These are phyloP conservation scores for Condylura cristata DNA, from an alignment of 2,113 vertebrate species.

Conservation along the genomic window DNA sequence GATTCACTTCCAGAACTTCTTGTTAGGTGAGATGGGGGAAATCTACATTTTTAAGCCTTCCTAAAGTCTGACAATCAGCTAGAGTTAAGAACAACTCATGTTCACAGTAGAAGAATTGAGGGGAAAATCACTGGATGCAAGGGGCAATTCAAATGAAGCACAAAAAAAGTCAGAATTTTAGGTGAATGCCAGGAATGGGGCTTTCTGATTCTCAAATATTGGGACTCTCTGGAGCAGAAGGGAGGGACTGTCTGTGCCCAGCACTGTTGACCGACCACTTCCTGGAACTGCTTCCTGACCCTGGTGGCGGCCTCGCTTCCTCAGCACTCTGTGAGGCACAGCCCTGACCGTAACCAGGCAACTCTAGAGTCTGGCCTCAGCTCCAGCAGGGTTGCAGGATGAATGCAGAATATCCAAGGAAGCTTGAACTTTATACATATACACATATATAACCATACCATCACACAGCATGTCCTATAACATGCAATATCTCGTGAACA, in stretches of 20 bases:
- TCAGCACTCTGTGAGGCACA: slow-evolving; percentile 16
- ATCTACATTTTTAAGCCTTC: not conserved
- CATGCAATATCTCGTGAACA: not conserved
- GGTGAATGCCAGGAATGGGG: not conserved
- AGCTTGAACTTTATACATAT: slow-evolving; percentile 19
- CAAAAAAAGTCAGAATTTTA: not conserved
- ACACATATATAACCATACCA: too few species aligned
- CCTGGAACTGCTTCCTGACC: slow-evolving; percentile 38
- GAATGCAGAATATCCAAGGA: not conserved
- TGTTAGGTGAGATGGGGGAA: not conserved
- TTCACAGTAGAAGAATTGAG: not conserved
- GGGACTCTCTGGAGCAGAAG: slow-evolving; percentile 46
- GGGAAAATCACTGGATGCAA: not conserved
- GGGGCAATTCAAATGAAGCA: not conserved
- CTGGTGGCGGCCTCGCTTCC: not conserved
- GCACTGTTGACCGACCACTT: slow-evolving; percentile 46
- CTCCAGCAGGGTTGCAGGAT: not conserved
- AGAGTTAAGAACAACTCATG: not conserved
- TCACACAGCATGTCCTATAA: too few species aligned
- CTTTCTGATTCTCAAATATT: slow-evolving; percentile 41
- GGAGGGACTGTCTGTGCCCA: slow-evolving; percentile 40
- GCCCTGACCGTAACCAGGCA: slow-evolving; percentile 55
- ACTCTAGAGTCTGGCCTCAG: not conserved
- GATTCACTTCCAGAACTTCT: not conserved
- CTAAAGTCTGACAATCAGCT: not conserved